phyloP scores from a whole-genome alignment of 2,888 invertebrate species.

The Cylindroiulus punctatus region DNA sequence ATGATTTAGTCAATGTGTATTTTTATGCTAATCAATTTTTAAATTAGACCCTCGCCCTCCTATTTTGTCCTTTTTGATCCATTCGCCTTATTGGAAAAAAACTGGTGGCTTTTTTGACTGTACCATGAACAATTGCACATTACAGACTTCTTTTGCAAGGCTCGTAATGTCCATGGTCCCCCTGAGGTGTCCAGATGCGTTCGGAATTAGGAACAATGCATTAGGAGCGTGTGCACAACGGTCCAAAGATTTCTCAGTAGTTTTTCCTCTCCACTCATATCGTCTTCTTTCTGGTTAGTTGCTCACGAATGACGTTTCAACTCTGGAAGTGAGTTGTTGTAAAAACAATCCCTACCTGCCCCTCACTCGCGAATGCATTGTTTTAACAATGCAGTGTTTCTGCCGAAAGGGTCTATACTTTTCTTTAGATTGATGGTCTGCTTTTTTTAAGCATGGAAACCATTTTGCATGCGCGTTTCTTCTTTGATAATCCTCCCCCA shows the following conservation, averaged over 20 bases:
- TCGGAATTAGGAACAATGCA: not conserved
- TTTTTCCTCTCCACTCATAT: conserved; percentile 9
- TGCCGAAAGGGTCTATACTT: conserved; percentile 51
- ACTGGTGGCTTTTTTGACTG: not conserved
- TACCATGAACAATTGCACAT: conserved; percentile 10
- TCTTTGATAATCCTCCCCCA: conserved; percentile 50
- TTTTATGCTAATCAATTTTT: conserved; percentile 3
- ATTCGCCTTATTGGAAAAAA: conserved; percentile 12
- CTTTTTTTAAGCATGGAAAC: conserved; percentile 53
- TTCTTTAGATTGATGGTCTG: conserved; percentile 55
- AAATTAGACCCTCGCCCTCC: conserved; percentile 1
- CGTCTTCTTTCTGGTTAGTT: conserved; percentile 10
- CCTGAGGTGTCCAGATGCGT: not conserved
- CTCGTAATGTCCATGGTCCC: conserved; percentile 1
- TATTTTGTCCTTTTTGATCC: not conserved
- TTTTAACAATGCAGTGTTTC: conserved; percentile 20
- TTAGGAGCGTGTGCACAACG: not conserved
- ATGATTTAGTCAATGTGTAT: conserved; percentile 1
- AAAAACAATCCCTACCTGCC: conserved; percentile 21
- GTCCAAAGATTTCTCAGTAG: conserved; percentile 18
- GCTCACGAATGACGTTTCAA: conserved; percentile 10
- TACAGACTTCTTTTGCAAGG: not conserved
- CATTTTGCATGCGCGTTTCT: conserved; percentile 56
- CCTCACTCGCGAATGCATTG: conserved; percentile 36
- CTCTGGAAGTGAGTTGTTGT: conserved; percentile 8